phyloP scores from a whole-genome alignment of 2,113 vertebrate genomes.

The Cebidichthys violaceus region DNA sequence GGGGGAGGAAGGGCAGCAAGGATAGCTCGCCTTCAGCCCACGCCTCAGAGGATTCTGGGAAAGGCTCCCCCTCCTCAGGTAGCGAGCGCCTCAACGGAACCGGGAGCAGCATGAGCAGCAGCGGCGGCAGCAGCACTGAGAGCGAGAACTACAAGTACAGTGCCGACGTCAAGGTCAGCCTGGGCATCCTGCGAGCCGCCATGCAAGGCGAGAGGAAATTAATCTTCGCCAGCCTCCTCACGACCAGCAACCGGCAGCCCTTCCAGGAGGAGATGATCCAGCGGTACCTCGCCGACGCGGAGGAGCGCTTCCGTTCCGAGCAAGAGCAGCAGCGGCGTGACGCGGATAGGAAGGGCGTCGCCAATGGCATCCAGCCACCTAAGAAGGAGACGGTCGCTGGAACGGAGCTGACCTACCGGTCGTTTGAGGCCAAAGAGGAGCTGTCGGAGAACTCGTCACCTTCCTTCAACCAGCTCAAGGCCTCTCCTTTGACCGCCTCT shows the following conservation, averaged over 20 bases:
- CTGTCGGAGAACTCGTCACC: conserved; percentile 51
- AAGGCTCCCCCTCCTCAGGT: conserved; percentile 82
- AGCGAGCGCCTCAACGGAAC: conserved; percentile 75
- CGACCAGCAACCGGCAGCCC: conserved; percentile 92
- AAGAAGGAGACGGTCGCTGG: conserved; percentile 65
- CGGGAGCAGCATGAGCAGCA: conserved; percentile 73
- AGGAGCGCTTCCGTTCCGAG: conserved; percentile 91
- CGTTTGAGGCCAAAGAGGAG: conserved; percentile 71
- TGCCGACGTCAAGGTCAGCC: conserved; percentile 91
- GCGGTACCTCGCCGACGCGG: conserved; percentile 90
- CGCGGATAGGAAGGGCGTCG: conserved; percentile 83
- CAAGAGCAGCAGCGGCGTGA: conserved; percentile 90
- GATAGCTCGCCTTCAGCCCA: conserved; percentile 84
- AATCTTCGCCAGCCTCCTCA: conserved; percentile 91
- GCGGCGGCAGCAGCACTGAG: conserved; percentile 73
- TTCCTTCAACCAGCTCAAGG: conserved; percentile 72
- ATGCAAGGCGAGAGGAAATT: conserved; percentile 96
- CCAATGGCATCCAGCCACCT: conserved; percentile 53
- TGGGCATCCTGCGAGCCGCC: conserved; percentile 89
- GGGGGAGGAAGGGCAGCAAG: conserved; percentile 88
- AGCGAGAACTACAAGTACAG: conserved; percentile 87
- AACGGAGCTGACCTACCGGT: conserved; percentile 65
- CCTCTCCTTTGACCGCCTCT: conserved; percentile 74
- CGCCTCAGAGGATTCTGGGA: conserved; percentile 84
- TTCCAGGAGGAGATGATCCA: conserved; percentile 99